A percentile compares a stretch with the other conserved stretches of the same genome.
These are phyloP conservation scores for Yponomeuta evonymella DNA, from an alignment of 2,888 invertebrate species.

Conservation along the genomic window DNA sequence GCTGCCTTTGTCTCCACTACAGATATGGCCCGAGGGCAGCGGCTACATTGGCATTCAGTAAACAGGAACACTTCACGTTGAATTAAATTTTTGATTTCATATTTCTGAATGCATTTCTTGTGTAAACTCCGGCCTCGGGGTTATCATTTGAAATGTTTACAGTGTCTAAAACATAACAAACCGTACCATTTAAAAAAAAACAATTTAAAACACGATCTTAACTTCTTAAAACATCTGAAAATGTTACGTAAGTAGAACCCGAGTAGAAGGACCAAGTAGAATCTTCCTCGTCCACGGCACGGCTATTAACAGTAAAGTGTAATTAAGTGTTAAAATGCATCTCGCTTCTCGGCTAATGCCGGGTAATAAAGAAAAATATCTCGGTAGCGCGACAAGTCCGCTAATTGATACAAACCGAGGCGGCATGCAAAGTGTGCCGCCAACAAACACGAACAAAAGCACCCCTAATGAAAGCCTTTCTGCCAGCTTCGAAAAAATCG, in stretches of 20 bases:
- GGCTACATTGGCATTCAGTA: no score
- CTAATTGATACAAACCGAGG: slow-evolving; percentile 70
- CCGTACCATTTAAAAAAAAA: no score
- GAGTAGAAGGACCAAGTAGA: background rate
- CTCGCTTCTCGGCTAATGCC: slow-evolving; percentile 44
- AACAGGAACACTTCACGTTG: no score
- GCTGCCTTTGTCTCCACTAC: no score
- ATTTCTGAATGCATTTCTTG: no score
- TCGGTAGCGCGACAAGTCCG: slow-evolving; percentile 42
- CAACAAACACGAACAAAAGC: background rate
- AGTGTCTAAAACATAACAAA: no score
- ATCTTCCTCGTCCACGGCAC: background rate
- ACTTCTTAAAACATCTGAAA: no score
- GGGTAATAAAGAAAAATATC: slow-evolving; percentile 70
- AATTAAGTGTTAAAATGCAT: slow-evolving; percentile 8
- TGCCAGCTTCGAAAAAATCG: background rate
- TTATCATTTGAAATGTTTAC: no score
- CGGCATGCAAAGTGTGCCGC: slow-evolving; percentile 57
- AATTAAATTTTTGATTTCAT: no score
- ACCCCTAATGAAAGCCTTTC: background rate
- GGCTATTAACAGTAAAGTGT: background rate
- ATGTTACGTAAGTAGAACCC: background rate
- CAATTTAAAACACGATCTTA: no score
- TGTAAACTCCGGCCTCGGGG: no score
- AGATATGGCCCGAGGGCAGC: no score